Conservation (phyloP, 2,113 vertebrate genomes). For the Gobiocypris rarus region DNA sequence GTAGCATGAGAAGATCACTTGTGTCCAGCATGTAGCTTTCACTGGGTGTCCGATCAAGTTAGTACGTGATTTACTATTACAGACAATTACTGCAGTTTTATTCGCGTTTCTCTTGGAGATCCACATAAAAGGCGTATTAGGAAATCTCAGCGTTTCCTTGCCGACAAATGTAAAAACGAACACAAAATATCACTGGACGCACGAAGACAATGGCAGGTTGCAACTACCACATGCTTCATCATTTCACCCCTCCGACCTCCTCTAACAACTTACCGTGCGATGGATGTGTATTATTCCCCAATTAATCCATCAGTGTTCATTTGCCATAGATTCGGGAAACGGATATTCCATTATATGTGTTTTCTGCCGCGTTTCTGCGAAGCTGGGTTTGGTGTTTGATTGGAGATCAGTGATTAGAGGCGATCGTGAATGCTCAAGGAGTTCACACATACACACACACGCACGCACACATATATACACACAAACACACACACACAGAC, state of each 20-base stretch:
- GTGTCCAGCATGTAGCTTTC: constrained; percentile 36
- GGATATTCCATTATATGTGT: constrained; percentile 64
- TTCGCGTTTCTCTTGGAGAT: background rate
- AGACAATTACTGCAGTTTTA: background rate
- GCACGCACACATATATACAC: background rate
- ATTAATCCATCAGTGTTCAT: constrained; percentile 69
- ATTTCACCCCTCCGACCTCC: constrained; percentile 46
- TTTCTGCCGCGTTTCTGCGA: constrained; percentile 58
- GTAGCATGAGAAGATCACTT: constrained; percentile 35
- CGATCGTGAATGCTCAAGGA: constrained; percentile 60
- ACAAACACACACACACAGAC: constrained; percentile 43
- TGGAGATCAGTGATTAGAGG: constrained; percentile 66
- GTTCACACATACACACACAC: constrained; percentile 60
- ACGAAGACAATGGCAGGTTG: constrained; percentile 59
- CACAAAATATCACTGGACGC: constrained; percentile 17
- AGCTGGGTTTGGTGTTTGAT: constrained; percentile 53
- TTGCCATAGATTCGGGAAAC: constrained; percentile 9
- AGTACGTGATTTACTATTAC: background rate
- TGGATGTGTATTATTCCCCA: constrained; percentile 58
- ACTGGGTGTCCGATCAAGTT: background rate
- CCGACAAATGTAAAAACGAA: constrained; percentile 29
- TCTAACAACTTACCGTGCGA: constrained; percentile 70
- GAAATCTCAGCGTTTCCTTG: background rate
- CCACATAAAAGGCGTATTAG: background rate
- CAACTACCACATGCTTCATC: constrained; percentile 48